Evolutionary conservation across 2,113 vertebrate species (phyloP).

Genomic region (Maccullochella peelii): DNA sequence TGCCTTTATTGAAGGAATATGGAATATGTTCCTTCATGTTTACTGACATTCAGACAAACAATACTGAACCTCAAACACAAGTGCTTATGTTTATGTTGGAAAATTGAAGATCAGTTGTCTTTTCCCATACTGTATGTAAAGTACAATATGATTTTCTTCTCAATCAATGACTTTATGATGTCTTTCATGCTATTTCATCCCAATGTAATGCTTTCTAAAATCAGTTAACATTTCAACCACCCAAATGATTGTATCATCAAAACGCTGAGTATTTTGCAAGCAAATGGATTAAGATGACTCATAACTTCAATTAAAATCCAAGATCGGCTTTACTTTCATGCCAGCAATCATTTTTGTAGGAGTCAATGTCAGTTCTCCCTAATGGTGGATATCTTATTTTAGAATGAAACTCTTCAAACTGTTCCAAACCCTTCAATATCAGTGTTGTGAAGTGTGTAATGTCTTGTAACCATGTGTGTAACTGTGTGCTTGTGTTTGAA

Average conservation of each 20-base stretch:
- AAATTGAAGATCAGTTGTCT: neutral
- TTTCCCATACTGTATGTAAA: constrained; percentile 3
- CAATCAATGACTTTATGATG: constrained; percentile 9
- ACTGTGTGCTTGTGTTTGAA: constrained; percentile 48
- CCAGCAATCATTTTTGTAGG: constrained; percentile 12
- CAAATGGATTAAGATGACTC: constrained; percentile 48
- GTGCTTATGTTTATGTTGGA: neutral
- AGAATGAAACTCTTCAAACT: constrained; percentile 41
- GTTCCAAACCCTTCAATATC: constrained; percentile 2
- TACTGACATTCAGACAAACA: constrained; percentile 1
- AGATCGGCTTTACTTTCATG: constrained; percentile 50
- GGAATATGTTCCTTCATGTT: neutral
- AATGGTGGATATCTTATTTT: constrained; percentile 26
- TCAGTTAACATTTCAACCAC: constrained; percentile 45
- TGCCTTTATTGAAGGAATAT: neutral
- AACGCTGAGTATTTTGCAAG: constrained; percentile 32
- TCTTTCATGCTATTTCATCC: constrained; percentile 32
- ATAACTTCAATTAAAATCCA: constrained; percentile 55
- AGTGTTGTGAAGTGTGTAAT: constrained; percentile 42
- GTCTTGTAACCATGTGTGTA: constrained; percentile 28
- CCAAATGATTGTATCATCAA: constrained; percentile 58
- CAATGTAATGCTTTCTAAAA: constrained; percentile 44
- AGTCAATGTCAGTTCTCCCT: constrained; percentile 26
- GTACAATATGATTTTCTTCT: constrained; percentile 8
- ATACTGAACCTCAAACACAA: too few relatives aligned